Base-by-base conservation (phyloP, 1,140 invertebrate species). In the Drosophila suzukii region DNA sequence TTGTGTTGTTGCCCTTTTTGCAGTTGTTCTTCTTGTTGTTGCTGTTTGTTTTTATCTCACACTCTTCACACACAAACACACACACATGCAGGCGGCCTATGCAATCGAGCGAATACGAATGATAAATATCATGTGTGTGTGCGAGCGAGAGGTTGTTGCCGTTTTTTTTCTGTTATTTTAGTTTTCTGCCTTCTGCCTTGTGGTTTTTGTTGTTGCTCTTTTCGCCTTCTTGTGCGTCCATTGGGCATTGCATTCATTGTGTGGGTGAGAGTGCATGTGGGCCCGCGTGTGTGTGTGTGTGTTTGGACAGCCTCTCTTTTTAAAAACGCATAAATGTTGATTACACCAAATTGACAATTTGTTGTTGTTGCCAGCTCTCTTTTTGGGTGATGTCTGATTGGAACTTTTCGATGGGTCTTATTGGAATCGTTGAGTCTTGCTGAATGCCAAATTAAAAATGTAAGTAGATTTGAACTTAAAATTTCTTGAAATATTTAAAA, bases 241-340 rank as follows among this genome's bases (percentile, higher is more conserved):
- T 72, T 82, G 81, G 80, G 81, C 81, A 83, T 84, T 84, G 81
- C 75, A 80, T 65, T 58, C 61, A 41, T 32, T 34, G 43, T 49
- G 60, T 58, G 43, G 24, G 58, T 32, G 17, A 43, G 53, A 51
- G 38, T 36, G 43, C 17, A 56, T 7, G 12, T 44, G 24, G 36
- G 39, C 56, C 39, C 38, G 34, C 39, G 50, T 41, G 38, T 36
- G 50, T 34, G 60, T 75, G 61, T 72, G 53, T 34, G 62, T 38
- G 55, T 50, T 65, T 57, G 71, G 51, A 66, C 72, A 82, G 80
- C 75, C 78, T 77, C 74, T 66, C 73, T 75, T 71, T 80, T 72
- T 60, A 71, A 53, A 84, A 84, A 84, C 81, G 81, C 81, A 84
- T 84, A 84, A 84, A 84, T 84, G 81, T 80, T 84, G 81, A 84